Evolutionary conservation across 2,888 invertebrate genomes (phyloP).

Genomic region (Copidosoma aretas): DNA sequence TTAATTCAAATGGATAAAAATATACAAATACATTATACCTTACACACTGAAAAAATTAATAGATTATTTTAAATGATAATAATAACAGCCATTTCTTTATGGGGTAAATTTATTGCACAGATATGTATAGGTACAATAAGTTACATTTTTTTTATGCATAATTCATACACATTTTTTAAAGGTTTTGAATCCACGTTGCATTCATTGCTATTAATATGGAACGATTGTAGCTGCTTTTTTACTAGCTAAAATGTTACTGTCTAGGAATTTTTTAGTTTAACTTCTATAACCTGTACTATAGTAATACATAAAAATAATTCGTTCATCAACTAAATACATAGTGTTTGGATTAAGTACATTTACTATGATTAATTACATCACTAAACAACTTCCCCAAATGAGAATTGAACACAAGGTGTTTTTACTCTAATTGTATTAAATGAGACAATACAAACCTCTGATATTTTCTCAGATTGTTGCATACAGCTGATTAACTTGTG

Average conservation of each 20-base stretch:
- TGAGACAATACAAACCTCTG: background rate
- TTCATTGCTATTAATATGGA: constrained; percentile 32
- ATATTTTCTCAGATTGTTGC: background rate
- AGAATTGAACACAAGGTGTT: constrained; percentile 1
- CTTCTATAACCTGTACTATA: constrained; percentile 42
- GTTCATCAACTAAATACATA: constrained; percentile 43
- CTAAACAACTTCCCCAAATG: constrained; percentile 11
- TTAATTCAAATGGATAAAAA: no score
- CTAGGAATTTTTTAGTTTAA: constrained; percentile 38
- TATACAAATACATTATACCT: no score
- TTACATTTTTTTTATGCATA: constrained; percentile 28
- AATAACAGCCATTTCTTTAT: constrained; percentile 26
- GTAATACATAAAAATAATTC: constrained; percentile 46
- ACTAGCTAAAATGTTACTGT: constrained; percentile 34
- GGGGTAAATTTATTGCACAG: constrained; percentile 57
- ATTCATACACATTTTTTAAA: constrained; percentile 23
- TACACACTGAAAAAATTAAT: no score
- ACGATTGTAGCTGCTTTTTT: constrained; percentile 17
- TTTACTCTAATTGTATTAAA: background rate
- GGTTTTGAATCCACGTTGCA: constrained; percentile 3
- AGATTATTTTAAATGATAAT: background rate
- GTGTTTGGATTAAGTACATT: constrained; percentile 41
- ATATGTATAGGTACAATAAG: constrained; percentile 57
- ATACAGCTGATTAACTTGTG: background rate
- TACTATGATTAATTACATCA: constrained; percentile 20